phyloP scores from a whole-genome alignment of 2,888 invertebrate genomes.

The Andrena flavipes region DNA sequence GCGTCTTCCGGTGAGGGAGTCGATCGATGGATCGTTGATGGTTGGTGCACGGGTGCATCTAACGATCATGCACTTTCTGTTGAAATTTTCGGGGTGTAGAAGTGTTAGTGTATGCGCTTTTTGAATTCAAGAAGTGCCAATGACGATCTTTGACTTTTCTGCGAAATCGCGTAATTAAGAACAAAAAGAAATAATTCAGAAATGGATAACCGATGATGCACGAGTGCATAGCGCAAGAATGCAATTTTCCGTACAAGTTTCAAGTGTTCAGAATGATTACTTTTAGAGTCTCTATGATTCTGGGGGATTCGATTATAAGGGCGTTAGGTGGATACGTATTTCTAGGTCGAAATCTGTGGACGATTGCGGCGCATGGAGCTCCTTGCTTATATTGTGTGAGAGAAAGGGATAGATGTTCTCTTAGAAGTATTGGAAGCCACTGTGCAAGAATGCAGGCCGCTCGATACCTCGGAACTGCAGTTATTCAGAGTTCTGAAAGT shows the following conservation, averaged over 20 bases:
- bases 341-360: too few relatives aligned
- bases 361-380: not conserved
- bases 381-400: not conserved
- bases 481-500: constrained; percentile 49
- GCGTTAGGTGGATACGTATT: too few relatives aligned
- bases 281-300: too few relatives aligned
- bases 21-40: constrained; percentile 16
- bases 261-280: too few relatives aligned
- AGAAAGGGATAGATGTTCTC: not conserved
- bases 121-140: too few relatives aligned
- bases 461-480: constrained; percentile 46
- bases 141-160: too few relatives aligned
- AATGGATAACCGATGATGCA: too few relatives aligned
- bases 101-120: not conserved
- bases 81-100: not conserved
- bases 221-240: too few relatives aligned
- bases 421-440: constrained; percentile 24
- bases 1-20: constrained; percentile 29
- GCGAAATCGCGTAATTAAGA: too few relatives aligned
- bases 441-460: constrained; percentile 43
- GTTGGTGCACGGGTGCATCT: not conserved
- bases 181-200: too few relatives aligned
- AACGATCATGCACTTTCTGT: not conserved
- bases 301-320: too few relatives aligned
- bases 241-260: too few relatives aligned